These are phyloP conservation scores for Camptogramma bilineatum DNA, from an alignment of 2,888 invertebrate genomes.

Conservation along the genomic window DNA sequence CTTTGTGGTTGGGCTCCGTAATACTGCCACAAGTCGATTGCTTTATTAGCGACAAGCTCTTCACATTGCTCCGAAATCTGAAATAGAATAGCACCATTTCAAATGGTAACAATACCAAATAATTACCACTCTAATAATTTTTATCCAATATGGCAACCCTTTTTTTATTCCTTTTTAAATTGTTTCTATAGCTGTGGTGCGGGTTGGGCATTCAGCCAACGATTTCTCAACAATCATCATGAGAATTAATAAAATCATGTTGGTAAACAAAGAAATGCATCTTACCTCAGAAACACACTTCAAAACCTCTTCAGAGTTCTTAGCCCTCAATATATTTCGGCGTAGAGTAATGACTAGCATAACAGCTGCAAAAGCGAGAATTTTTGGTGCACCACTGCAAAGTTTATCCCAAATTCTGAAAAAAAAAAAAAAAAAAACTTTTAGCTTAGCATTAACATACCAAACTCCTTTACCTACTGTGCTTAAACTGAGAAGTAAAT, in stretches of 20 bases:
- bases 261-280: neutral
- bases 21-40: conserved; percentile 94
- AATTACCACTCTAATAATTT: conserved; percentile 25
- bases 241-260: neutral
- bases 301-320: conserved; percentile 85
- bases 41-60: conserved; percentile 93
- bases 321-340: conserved; percentile 87
- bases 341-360: conserved; percentile 90
- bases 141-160: conserved; percentile 21
- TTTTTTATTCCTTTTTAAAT: conserved; percentile 5
- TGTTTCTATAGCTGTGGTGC: neutral
- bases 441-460: neutral
- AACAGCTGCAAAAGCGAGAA: conserved; percentile 91
- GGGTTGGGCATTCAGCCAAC: neutral
- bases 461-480: too few species aligned
- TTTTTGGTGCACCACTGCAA: conserved; percentile 93
- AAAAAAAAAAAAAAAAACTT: neutral
- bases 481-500: neutral
- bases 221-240: conserved; percentile 4
- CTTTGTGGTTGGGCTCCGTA: conserved; percentile 87
- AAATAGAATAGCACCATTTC: conserved; percentile 36
- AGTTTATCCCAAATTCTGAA: conserved; percentile 95
- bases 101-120: conserved; percentile 37
- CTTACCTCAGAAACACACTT: conserved; percentile 87
- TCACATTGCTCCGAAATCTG: conserved; percentile 92